phyloP scores from a whole-genome alignment of 2,113 vertebrate genomes.

The Engystomops pustulosus region DNA sequence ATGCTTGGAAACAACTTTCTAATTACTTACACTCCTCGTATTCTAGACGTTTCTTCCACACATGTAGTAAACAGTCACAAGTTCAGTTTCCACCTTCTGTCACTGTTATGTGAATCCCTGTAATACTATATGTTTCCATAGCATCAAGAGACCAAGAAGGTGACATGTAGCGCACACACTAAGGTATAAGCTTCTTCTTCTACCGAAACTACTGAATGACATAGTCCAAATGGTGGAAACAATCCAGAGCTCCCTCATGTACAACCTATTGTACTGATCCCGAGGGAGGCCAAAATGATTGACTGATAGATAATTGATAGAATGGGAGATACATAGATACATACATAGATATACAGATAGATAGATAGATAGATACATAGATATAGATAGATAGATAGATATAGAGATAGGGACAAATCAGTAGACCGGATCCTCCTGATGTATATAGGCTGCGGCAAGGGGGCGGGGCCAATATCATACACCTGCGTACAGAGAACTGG shows the following conservation, averaged over 20 bases:
- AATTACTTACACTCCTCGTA: neutral
- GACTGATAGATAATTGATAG: conserved; percentile 3
- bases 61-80: neutral
- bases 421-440: too few relatives aligned
- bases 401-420: too few relatives aligned
- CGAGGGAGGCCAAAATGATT: too few relatives aligned
- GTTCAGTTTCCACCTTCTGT: neutral
- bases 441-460: too few relatives aligned
- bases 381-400: too few relatives aligned
- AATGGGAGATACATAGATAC: neutral
- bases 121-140: neutral
- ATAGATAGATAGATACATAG: neutral
- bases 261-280: too few relatives aligned
- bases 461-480: too few relatives aligned
- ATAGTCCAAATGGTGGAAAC: too few relatives aligned
- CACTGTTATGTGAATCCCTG: neutral
- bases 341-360: conserved; percentile 2
- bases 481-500: too few relatives aligned
- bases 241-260: too few relatives aligned
- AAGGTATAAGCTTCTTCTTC: too few relatives aligned
- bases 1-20: neutral
- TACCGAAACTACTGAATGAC: too few relatives aligned
- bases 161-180: neutral
- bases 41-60: neutral
- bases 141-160: neutral